Conservation (phyloP, 2,113 vertebrate genomes). For the Plestiodon gilberti region DNA sequence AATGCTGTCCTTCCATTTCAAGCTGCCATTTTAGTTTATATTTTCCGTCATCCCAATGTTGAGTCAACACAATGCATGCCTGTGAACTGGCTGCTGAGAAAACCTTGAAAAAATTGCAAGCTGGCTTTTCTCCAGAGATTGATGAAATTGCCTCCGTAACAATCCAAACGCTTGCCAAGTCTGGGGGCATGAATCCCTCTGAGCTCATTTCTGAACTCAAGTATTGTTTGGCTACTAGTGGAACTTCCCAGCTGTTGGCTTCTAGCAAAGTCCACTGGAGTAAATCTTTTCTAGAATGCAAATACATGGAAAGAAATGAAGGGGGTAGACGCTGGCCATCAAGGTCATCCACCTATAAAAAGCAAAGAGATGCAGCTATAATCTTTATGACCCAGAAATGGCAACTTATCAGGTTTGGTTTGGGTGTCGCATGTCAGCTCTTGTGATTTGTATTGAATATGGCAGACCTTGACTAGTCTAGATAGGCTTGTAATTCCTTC, state of each 20-base stretch:
- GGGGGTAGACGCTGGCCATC: conserved; percentile 31
- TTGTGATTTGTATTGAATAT: conserved; percentile 13
- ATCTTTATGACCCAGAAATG: conserved; percentile 8
- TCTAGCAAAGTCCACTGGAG: conserved; percentile 50
- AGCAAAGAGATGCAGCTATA: neutral
- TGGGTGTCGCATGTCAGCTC: conserved; percentile 11
- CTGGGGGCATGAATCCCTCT: conserved; percentile 59
- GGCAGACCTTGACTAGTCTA: conserved; percentile 27
- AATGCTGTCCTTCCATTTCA: conserved; percentile 33
- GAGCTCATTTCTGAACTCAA: conserved; percentile 34
- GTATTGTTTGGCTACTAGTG: conserved; percentile 60
- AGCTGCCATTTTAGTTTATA: conserved; percentile 41
- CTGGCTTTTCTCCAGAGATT: conserved; percentile 58
- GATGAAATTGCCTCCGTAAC: conserved; percentile 46
- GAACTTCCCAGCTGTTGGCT: conserved; percentile 64
- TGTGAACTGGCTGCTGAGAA: conserved; percentile 19
- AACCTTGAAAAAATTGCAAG: conserved; percentile 35
- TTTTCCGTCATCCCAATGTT: conserved; percentile 21
- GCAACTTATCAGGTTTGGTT: conserved; percentile 11
- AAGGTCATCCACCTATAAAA: conserved; percentile 48
- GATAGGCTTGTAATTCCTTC: conserved; percentile 17
- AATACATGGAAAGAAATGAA: conserved; percentile 58
- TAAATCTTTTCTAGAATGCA: conserved; percentile 50
- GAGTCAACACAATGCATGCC: neutral
- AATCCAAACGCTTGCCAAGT: conserved; percentile 38